A percentile compares a stretch with the other conserved stretches of the same genome.
Evolutionary conservation across 2,888 invertebrate species (phyloP).

Genomic region (Pristionchus maxplancki): DNA sequence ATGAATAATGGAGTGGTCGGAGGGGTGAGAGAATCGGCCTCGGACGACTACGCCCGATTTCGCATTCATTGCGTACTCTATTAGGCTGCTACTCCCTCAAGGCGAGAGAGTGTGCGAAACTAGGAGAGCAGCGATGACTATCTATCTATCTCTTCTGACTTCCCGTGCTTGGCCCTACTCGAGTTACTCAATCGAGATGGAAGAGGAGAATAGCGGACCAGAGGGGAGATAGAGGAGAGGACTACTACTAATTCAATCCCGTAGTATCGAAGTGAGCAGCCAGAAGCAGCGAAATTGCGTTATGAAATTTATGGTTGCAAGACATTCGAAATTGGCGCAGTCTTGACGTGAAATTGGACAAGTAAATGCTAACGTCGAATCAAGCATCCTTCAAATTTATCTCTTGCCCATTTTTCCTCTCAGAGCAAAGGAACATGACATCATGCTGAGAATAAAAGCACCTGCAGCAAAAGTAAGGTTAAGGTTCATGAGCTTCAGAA

Average conservation of each 20-base stretch:
- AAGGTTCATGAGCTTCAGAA: neutral
- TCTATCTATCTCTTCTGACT: constrained; percentile 38
- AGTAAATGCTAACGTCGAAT: neutral
- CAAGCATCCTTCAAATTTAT: neutral
- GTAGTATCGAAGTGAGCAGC: neutral
- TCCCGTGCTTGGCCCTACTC: constrained; percentile 40
- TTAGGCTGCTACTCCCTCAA: constrained; percentile 52
- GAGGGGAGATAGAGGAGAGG: constrained; percentile 7
- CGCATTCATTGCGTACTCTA: constrained; percentile 54
- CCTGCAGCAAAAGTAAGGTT: neutral
- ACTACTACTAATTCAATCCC: constrained; percentile 38
- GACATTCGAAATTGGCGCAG: neutral
- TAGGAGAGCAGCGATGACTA: constrained; percentile 50
- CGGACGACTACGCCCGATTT: neutral
- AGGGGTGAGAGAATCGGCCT: neutral
- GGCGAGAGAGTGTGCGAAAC: constrained; percentile 50
- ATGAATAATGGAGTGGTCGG: constrained; percentile 13
- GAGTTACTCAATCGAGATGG: constrained; percentile 21
- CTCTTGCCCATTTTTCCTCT: neutral
- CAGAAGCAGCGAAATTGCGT: neutral
- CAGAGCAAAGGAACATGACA: neutral
- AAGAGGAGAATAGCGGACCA: neutral
- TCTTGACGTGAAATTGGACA: neutral
- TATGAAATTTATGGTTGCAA: constrained; percentile 40
- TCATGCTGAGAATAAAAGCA: neutral